Evolutionary conservation across 2,888 invertebrate genomes (phyloP), one percentile per base, ranked within the genome.

Genomic region (Argynnis bischoffii): DNA sequence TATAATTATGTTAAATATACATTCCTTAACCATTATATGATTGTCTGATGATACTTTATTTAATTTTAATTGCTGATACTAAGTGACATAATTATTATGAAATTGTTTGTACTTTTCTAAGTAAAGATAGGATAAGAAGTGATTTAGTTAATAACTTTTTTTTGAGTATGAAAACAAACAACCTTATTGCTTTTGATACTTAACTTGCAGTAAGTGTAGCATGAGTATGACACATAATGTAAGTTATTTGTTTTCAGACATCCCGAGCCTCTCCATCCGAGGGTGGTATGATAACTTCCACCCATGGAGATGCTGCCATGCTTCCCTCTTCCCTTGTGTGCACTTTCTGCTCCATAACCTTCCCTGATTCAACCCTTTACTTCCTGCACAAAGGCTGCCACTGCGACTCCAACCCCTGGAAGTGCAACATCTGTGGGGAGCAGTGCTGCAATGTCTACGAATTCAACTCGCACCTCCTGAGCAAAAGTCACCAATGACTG

Each of bases 321-420:
- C 53, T 91, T 76, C 92, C 94, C 1, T 83, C 94, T 31, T 87
- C 94, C 47, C 94, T 97, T 63, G 96, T 97, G 79, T 99, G 99
- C 89, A 94, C 96, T 31, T 98, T 97, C 89, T 99, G 99, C 90
- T 96, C 97, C 78, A 98, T 99, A 81, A 95, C 97, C 59, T 99
- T 98, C 92, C 98, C 98, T 50, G 99, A 99, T 90, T 97, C 98
- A 83, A 99, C 99, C 0, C 94, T 99, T 67, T 99, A 98, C 92
- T 98, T 99, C 92, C 94, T 99, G 75, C 99, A 99, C 94, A 99
- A 99, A 93, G 99, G 99, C 76, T 98, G 99, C 87, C 99, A 99
- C 93, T 98, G 98, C 77, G 98, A 98, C 84, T 97, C 97, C 76
- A 98, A 99, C 92, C 99, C 99, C 0, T 99, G 95, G 95, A 98